Percentiles rank a stretch among this genome's conserved stretches.
Evolutionary conservation across 2,797 vertebrate species (phyloP).

Genomic region (Leucoraja ocellata): DNA sequence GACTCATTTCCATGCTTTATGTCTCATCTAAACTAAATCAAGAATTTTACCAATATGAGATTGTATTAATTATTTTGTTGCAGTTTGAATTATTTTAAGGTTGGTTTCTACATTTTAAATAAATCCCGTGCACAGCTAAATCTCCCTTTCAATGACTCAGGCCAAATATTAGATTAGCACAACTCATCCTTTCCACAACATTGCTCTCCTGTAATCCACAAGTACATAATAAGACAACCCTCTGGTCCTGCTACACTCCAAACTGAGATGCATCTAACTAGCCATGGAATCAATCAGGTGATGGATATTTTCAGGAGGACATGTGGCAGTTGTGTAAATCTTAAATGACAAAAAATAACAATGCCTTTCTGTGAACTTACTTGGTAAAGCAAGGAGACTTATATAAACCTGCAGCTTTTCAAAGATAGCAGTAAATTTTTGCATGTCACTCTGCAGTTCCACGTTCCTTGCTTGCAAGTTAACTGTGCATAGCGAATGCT

Average conservation of each 20-base stretch:
- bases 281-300: neutral
- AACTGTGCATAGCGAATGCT: conserved; percentile 76
- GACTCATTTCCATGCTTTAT: too few relatives aligned
- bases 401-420: conserved; percentile 84
- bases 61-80: neutral
- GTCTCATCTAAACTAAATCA: too few relatives aligned
- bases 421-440: conserved; percentile 74
- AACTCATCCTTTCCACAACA: neutral
- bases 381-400: conserved; percentile 78
- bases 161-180: neutral
- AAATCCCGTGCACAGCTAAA: neutral
- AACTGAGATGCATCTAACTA: neutral
- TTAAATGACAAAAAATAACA: neutral
- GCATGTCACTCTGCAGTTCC: conserved; percentile 79
- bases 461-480: conserved; percentile 73
- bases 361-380: conserved; percentile 60
- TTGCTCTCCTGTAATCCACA: neutral
- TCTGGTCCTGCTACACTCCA: neutral
- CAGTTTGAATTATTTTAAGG: too few relatives aligned
- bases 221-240: neutral
- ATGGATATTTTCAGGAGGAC: conserved; percentile 6
- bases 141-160: neutral
- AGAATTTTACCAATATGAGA: neutral
- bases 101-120: too few relatives aligned
- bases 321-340: neutral